Evolutionary conservation across 2,797 vertebrate species (phyloP), one percentile per base, ranked within the genome.

Genomic region (Helicolenus hilgendorfi): DNA sequence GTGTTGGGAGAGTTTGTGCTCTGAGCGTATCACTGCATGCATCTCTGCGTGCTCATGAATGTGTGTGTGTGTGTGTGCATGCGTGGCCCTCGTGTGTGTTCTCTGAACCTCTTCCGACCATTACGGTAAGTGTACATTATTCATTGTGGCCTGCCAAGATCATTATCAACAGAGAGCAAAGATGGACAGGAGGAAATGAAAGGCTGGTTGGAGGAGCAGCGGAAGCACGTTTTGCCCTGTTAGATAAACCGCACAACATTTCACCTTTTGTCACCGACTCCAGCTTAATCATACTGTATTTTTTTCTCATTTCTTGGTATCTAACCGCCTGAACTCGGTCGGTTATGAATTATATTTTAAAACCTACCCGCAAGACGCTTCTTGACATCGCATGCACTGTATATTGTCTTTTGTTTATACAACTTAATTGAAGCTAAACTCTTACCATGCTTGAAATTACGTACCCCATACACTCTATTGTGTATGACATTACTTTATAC

Each of bases 101-200:
- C 59, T 79, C 83, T 79, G 71, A 87, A 81, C 62, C 86, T 91
- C 89, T 83, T 82, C 84, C 76, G 67, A 89, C 89, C 89, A 93
- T 95, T 94, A 94, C 83, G 81, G 89, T 91, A 94, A 93, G 91
- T 93, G 87, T 96, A 87, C 93, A 95, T 96, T 92, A 95, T 95
- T 95, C 85, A 94, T 91, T 87, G 81, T 79, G 85, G 87, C 83
- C 89, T 92, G 88, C 92, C 89, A 87, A 91, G 94, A 94, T 94
- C 77, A 84, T 87, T 95, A 94, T 94, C 93, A 92, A 89, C 87
- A 84, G 70, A 83, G 55, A 65, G 77, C 80, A 83, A 65, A 87
- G 92, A 94, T 65, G 83, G 73, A 84, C 77, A 77, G 68, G 79
- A 65, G 90, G 88, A 90, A 93, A 90, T 84, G 78, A 88, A 82